These are phyloP conservation scores for Eristalis pertinax DNA, from an alignment of 2,888 invertebrate species.

Conservation along the genomic window DNA sequence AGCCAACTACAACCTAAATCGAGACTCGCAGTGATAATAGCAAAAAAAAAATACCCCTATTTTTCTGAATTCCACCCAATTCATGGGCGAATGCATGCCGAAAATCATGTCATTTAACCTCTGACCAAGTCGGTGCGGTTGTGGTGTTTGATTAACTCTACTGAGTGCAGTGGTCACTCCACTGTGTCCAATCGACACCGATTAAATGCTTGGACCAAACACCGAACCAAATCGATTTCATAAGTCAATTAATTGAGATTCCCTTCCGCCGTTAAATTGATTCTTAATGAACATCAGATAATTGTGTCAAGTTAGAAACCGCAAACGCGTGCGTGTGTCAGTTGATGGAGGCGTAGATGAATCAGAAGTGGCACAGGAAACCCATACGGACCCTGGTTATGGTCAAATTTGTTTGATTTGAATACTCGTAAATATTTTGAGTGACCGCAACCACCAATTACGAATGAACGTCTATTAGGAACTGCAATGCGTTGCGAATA, in stretches of 20 bases:
- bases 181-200: background rate
- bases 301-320: background rate
- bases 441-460: too few species aligned
- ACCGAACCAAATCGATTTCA: background rate
- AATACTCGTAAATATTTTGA: too few species aligned
- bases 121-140: background rate
- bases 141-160: background rate
- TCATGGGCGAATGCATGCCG: background rate
- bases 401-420: too few species aligned
- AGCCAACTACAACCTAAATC: background rate
- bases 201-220: background rate
- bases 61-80: background rate
- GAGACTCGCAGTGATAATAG: background rate
- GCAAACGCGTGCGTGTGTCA: background rate
- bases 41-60: background rate
- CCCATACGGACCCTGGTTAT: too few species aligned
- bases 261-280: background rate
- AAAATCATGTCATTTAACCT: background rate
- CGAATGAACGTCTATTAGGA: too few species aligned
- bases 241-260: background rate
- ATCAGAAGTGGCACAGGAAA: too few species aligned
- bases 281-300: background rate
- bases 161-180: background rate
- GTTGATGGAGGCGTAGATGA: background rate
- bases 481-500: too few species aligned